Evolutionary conservation across 2,888 invertebrate species (phyloP).

Genomic region (Thalpophila matura): DNA sequence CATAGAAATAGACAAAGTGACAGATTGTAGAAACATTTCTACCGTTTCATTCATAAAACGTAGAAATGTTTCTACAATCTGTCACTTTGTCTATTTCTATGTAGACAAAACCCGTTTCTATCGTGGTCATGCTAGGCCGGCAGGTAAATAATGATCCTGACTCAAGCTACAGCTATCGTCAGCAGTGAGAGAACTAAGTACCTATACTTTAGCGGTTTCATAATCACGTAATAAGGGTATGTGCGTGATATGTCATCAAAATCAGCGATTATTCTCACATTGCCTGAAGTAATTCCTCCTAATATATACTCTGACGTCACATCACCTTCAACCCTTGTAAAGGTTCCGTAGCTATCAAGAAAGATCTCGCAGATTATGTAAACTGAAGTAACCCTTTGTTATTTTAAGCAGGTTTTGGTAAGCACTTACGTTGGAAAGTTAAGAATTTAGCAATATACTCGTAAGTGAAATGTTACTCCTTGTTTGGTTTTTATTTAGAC

Average conservation of each 20-base stretch:
- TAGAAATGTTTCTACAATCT: too few species aligned
- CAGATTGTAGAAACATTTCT: too few species aligned
- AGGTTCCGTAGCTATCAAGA: conserved; percentile 47
- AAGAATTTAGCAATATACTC: conserved; percentile 13
- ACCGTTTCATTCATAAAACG: too few species aligned
- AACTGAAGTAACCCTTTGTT: conserved; percentile 72
- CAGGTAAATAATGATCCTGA: conserved; percentile 43
- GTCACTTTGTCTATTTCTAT: too few species aligned
- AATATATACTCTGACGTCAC: conserved; percentile 54
- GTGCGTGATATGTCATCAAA: conserved; percentile 61
- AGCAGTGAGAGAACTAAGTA: conserved; percentile 1
- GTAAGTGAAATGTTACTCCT: background rate
- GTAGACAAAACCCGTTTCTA: too few species aligned
- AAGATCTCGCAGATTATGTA: conserved; percentile 62
- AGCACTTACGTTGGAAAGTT: conserved; percentile 23
- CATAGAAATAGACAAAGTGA: too few species aligned
- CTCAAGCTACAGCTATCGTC: background rate
- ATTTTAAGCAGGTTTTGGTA: conserved; percentile 63
- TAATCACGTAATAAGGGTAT: conserved; percentile 48
- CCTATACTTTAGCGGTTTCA: background rate
- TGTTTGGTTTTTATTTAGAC: background rate
- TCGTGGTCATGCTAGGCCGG: too few species aligned
- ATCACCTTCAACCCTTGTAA: conserved; percentile 52
- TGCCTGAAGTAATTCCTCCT: conserved; percentile 55
- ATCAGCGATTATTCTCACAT: conserved; percentile 59